Conservation (phyloP, 1,140 invertebrate genomes). For the Orius laevigatus region DNA sequence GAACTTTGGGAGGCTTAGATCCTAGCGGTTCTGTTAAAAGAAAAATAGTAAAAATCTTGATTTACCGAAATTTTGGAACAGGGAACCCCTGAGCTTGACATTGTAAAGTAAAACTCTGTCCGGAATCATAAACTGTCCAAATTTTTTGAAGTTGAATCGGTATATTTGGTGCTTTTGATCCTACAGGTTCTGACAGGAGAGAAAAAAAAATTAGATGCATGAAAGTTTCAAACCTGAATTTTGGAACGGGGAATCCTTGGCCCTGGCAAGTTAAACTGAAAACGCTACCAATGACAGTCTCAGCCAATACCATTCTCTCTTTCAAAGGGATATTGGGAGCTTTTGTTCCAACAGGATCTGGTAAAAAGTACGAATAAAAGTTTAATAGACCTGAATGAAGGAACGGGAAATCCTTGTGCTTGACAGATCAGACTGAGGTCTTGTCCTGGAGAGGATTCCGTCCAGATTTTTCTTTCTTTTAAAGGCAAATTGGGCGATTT, state of each 20-base stretch:
- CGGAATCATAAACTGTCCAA: conserved; percentile 14
- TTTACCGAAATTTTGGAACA: conserved; percentile 25
- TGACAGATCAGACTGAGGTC: conserved; percentile 38
- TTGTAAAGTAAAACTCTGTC: conserved; percentile 31
- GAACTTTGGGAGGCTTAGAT: conserved; percentile 19
- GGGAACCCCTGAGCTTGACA: conserved; percentile 52
- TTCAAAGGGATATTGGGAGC: conserved; percentile 10
- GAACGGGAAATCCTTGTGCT: conserved; percentile 47
- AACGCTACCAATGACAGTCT: background rate
- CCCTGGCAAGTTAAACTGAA: conserved; percentile 20
- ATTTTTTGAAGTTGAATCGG: conserved; percentile 5
- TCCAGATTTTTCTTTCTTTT: conserved; percentile 29
- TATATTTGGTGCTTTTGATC: conserved; percentile 9
- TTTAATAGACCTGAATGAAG: conserved; percentile 35
- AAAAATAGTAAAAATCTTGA: background rate
- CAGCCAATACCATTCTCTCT: conserved; percentile 3
- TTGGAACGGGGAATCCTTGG: conserved; percentile 22
- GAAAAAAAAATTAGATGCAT: no score
- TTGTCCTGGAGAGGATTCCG: conserved; percentile 29
- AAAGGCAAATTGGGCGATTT: conserved; percentile 34
- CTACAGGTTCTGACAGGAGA: conserved; percentile 5
- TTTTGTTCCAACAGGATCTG: conserved; percentile 13
- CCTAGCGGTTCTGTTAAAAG: conserved; percentile 22
- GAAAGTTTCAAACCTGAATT: conserved; percentile 19
- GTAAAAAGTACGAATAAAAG: conserved; percentile 3